phyloP scores from a whole-genome alignment of 2,888 invertebrate species.

The Boloria euphrosyne region DNA sequence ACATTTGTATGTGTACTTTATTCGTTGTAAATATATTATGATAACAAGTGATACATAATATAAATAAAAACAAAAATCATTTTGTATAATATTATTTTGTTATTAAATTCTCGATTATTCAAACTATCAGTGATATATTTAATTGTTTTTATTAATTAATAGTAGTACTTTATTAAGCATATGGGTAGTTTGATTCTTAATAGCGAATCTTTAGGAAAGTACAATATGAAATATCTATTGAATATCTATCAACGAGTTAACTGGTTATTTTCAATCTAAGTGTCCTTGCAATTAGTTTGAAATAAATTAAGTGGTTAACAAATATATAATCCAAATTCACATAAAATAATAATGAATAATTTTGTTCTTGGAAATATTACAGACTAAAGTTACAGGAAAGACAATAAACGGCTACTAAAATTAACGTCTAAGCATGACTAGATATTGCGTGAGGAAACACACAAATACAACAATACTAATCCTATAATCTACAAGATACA shows the following conservation, averaged over 20 bases:
- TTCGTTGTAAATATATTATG: slow-evolving; percentile 76
- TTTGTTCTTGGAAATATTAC: slow-evolving; percentile 5
- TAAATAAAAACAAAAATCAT: background rate
- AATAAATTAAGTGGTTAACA: background rate
- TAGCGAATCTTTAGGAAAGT: background rate
- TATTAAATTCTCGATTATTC: background rate
- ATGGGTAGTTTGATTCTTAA: too few relatives aligned
- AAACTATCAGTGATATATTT: background rate
- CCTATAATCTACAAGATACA: slow-evolving; percentile 43
- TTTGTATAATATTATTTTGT: background rate
- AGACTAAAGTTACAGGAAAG: slow-evolving; percentile 17
- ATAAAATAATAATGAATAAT: slow-evolving; percentile 8
- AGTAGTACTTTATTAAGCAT: background rate
- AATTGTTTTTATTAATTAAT: background rate
- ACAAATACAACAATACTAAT: slow-evolving; percentile 46
- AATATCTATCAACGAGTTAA: background rate
- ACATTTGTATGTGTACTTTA: slow-evolving; percentile 34
- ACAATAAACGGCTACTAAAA: slow-evolving; percentile 26
- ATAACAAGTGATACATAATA: slow-evolving; percentile 62
- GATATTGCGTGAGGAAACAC: slow-evolving; percentile 41
- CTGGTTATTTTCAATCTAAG: background rate
- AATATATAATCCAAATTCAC: slow-evolving; percentile 13
- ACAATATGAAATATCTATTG: background rate
- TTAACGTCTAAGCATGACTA: slow-evolving; percentile 29
- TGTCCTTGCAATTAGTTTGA: slow-evolving; percentile 5